These are phyloP conservation scores for Latrodectus elegans DNA, from an alignment of 2,888 invertebrate species.

Conservation along the genomic window DNA sequence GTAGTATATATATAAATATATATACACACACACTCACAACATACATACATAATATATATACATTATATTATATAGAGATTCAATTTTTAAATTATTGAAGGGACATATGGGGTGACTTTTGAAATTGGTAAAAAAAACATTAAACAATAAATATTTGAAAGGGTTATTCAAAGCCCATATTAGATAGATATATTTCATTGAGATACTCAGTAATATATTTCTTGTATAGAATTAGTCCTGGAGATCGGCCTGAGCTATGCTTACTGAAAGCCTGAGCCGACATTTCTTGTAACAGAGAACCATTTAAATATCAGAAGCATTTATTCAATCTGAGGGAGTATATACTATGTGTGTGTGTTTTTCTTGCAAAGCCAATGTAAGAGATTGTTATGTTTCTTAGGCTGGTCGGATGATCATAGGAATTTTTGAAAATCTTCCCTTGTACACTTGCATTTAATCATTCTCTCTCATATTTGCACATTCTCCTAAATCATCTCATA, in stretches of 20 bases:
- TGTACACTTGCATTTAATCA: slow-evolving; percentile 66
- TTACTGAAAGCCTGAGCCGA: neutral
- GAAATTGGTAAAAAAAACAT: slow-evolving; percentile 53
- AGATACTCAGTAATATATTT: slow-evolving; percentile 46
- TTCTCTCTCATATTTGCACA: slow-evolving; percentile 52
- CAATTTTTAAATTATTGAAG: slow-evolving; percentile 59
- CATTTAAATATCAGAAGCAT: neutral
- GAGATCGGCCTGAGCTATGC: slow-evolving; percentile 59
- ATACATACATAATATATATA: slow-evolving; percentile 61
- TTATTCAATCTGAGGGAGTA: neutral
- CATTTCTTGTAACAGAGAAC: neutral
- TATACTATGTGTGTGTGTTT: neutral
- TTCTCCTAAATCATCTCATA: slow-evolving; percentile 60
- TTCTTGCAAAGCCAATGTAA: neutral
- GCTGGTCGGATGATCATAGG: slow-evolving; percentile 52
- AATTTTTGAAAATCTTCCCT: slow-evolving; percentile 62
- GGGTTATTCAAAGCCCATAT: slow-evolving; percentile 35
- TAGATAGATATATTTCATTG: slow-evolving; percentile 48
- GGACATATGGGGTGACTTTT: slow-evolving; percentile 52
- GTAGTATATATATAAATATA: slow-evolving; percentile 55
- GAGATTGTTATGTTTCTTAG: slow-evolving; percentile 44
- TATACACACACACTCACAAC: slow-evolving; percentile 38
- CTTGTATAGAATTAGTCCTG: slow-evolving; percentile 48
- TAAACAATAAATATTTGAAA: neutral
- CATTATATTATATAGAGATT: slow-evolving; percentile 63